A percentile compares a stretch with the other conserved stretches of the same genome.
Evolutionary conservation across 2,113 vertebrate genomes (phyloP).

Genomic region (Myrmophylax atrothorax): DNA sequence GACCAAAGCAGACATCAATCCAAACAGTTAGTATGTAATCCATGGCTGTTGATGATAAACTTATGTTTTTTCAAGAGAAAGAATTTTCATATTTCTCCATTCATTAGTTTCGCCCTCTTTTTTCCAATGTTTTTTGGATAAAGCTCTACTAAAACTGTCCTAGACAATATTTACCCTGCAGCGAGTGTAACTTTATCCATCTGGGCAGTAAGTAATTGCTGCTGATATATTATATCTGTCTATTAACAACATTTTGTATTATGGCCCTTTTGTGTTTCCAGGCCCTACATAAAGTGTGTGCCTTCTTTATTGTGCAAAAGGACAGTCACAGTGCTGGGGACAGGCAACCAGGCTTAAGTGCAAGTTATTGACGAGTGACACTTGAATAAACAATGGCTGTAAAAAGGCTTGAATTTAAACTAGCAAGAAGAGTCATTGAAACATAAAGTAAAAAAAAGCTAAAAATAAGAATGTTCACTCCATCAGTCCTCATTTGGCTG

Average conservation of each 20-base stretch:
- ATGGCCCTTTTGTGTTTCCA: background rate
- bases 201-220: background rate
- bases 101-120: background rate
- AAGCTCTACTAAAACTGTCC: background rate
- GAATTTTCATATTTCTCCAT: background rate
- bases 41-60: background rate
- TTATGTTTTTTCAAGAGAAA: background rate
- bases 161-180: background rate
- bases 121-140: background rate
- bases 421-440: background rate
- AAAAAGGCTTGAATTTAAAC: background rate
- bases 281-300: background rate
- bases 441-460: background rate
- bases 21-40: background rate
- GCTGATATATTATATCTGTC: background rate
- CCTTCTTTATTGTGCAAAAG: background rate
- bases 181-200: background rate
- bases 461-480: background rate
- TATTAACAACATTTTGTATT: background rate
- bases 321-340: background rate
- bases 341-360: background rate
- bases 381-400: background rate
- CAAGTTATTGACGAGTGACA: background rate
- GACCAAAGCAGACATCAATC: rapidly evolving
- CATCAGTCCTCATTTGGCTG: background rate